Percentiles rank a stretch among this genome's conserved stretches.
These are phyloP conservation scores for Lutjanus campechanus DNA, from an alignment of 2,797 vertebrate species.

Conservation along the genomic window DNA sequence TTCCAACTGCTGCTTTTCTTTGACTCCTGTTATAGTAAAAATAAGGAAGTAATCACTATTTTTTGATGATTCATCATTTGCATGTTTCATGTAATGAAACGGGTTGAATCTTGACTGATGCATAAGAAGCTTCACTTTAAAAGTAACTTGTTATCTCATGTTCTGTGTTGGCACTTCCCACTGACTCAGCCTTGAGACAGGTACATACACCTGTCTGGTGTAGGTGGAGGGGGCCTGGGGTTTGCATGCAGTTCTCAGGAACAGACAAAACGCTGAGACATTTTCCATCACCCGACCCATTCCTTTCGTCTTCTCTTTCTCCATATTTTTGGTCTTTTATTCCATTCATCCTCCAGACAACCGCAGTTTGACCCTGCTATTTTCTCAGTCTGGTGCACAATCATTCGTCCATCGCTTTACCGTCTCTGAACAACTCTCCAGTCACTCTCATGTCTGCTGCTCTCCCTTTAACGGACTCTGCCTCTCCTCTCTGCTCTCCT, in stretches of 20 bases:
- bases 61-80: neutral
- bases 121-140: neutral
- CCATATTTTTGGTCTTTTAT: slow-evolving; percentile 25
- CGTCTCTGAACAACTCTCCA: slow-evolving; percentile 15
- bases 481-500: slow-evolving; percentile 23
- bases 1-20: neutral
- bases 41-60: no score
- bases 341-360: slow-evolving; percentile 41
- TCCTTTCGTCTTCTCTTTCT: neutral
- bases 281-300: neutral
- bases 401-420: slow-evolving; percentile 44
- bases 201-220: slow-evolving; percentile 38
- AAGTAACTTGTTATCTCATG: neutral
- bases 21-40: no score
- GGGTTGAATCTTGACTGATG: slow-evolving; percentile 17
- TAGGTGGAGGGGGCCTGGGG: no score
- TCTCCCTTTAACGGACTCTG: slow-evolving; percentile 9
- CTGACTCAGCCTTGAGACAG: slow-evolving; percentile 30
- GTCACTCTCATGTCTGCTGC: slow-evolving; percentile 6
- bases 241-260: neutral
- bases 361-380: slow-evolving; percentile 60
- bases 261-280: neutral
- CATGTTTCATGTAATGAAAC: neutral
- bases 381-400: slow-evolving; percentile 71
- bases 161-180: slow-evolving; percentile 27